phyloP scores from a whole-genome alignment of 2,113 vertebrate genomes.

The Pollachius pollachius region DNA sequence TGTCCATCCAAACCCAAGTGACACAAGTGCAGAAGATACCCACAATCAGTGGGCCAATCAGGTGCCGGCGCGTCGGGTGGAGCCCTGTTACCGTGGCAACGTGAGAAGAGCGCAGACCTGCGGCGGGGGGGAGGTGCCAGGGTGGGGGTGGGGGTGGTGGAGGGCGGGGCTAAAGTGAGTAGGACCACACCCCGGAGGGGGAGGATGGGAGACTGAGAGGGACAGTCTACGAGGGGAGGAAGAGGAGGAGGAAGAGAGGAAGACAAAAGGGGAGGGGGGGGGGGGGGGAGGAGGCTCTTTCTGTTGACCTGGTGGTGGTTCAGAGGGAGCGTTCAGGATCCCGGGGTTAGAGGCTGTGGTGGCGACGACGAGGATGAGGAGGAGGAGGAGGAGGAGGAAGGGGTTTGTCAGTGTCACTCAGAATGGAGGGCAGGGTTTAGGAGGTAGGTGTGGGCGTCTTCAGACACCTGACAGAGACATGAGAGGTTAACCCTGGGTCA shows the following conservation, averaged over 20 bases:
- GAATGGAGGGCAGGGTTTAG: constrained; percentile 34
- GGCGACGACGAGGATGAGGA: background rate
- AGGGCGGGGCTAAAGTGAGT: constrained; percentile 3
- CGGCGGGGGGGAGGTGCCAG: background rate
- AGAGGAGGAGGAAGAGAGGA: constrained; percentile 38
- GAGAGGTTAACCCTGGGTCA: constrained; percentile 23
- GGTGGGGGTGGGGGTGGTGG: constrained; percentile 16
- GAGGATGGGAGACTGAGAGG: constrained; percentile 23
- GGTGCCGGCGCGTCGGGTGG: constrained; percentile 5
- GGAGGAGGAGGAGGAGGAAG: background rate
- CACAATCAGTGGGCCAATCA: no score
- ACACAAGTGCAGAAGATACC: background rate
- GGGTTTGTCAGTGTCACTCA: background rate
- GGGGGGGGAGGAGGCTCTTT: constrained; percentile 36
- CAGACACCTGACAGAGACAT: constrained; percentile 43
- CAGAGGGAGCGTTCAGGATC: background rate
- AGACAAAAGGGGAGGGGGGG: constrained; percentile 21
- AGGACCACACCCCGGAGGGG: constrained; percentile 25
- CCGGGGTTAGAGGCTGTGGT: background rate
- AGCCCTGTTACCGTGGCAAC: constrained; percentile 2
- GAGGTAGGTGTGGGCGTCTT: constrained; percentile 23
- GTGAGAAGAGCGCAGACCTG: background rate
- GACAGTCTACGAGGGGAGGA: constrained; percentile 14
- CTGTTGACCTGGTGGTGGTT: constrained; percentile 35
- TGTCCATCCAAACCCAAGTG: constrained; percentile 47